Evolutionary conservation across 2,113 vertebrate genomes (phyloP).

Genomic region (Monopterus albus): DNA sequence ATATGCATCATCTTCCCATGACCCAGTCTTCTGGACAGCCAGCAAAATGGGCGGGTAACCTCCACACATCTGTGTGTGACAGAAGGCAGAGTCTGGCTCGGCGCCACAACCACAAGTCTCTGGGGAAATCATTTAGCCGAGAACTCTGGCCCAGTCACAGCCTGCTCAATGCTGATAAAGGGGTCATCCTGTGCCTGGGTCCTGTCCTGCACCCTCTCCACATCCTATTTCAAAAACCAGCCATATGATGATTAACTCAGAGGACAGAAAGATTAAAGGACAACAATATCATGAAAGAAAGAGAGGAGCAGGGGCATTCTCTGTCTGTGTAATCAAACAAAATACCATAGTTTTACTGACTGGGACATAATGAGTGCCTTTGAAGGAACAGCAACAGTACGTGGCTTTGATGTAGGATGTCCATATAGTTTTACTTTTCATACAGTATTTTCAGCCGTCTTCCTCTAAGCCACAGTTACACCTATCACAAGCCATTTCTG

Average conservation of each 20-base stretch:
- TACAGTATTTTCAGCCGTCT: slow-evolving; percentile 40
- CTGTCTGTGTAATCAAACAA: slow-evolving; percentile 54
- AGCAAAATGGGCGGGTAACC: slow-evolving; percentile 65
- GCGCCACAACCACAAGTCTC: slow-evolving; percentile 65
- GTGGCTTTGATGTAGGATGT: slow-evolving; percentile 61
- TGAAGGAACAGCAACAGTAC: slow-evolving; percentile 52
- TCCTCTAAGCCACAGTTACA: slow-evolving; percentile 20
- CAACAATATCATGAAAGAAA: slow-evolving; percentile 60
- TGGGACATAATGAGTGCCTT: slow-evolving; percentile 58
- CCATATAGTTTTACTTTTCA: slow-evolving; percentile 19
- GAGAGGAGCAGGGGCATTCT: slow-evolving; percentile 18
- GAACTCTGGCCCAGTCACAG: slow-evolving; percentile 68
- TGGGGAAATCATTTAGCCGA: slow-evolving; percentile 79
- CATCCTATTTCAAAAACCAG: slow-evolving; percentile 60
- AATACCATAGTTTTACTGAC: slow-evolving; percentile 65
- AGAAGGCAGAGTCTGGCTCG: slow-evolving; percentile 54
- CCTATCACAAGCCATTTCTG: slow-evolving; percentile 33
- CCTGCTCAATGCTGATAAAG: slow-evolving; percentile 80
- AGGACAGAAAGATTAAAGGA: slow-evolving; percentile 61
- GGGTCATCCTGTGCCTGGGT: slow-evolving; percentile 67
- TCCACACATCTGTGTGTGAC: slow-evolving; percentile 66
- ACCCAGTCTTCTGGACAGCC: slow-evolving; percentile 28
- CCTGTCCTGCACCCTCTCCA: slow-evolving; percentile 57
- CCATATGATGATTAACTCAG: slow-evolving; percentile 65
- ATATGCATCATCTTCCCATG: slow-evolving; percentile 61